phyloP scores from a whole-genome alignment of 1,140 invertebrate species.

The Caerostris extrusa region DNA sequence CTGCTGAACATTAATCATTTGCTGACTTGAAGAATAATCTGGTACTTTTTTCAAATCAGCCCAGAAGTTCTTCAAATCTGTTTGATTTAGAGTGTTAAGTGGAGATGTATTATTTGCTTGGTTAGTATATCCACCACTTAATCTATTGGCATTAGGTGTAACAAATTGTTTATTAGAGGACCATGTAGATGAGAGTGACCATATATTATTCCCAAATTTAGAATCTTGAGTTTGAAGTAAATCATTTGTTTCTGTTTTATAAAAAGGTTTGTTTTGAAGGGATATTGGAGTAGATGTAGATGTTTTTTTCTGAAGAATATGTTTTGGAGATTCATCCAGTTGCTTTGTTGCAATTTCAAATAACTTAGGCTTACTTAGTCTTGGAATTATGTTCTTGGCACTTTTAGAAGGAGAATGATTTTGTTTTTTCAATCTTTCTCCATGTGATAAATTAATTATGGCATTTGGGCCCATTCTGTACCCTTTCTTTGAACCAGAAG shows the following conservation, averaged over 20 bases:
- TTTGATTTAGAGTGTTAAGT: not conserved
- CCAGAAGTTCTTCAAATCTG: slow-evolving; percentile 62
- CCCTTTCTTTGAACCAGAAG: slow-evolving; percentile 82
- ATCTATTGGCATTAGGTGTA: slow-evolving; percentile 64
- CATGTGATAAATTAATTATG: slow-evolving; percentile 85
- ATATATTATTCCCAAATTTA: not conserved
- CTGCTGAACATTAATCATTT: not conserved
- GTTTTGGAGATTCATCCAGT: slow-evolving; percentile 7
- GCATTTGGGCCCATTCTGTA: slow-evolving; percentile 84
- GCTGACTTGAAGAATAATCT: not conserved
- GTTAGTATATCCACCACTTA: slow-evolving; percentile 40
- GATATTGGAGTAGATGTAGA: not conserved
- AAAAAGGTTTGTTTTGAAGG: slow-evolving; percentile 61
- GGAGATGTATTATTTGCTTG: slow-evolving; percentile 16
- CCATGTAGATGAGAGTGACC: slow-evolving; percentile 32
- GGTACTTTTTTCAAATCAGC: slow-evolving; percentile 21
- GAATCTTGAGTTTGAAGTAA: slow-evolving; percentile 12
- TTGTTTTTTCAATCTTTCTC: slow-evolving; percentile 73
- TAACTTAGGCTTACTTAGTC: not conserved
- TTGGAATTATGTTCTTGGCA: not conserved
- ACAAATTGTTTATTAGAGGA: slow-evolving; percentile 67
- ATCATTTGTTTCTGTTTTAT: slow-evolving; percentile 59
- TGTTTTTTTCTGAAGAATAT: slow-evolving; percentile 55
- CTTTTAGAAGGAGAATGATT: slow-evolving; percentile 49
- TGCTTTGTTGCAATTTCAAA: slow-evolving; percentile 57